phyloP scores from a whole-genome alignment of 2,888 invertebrate genomes.

The Eupithecia abbreviata region DNA sequence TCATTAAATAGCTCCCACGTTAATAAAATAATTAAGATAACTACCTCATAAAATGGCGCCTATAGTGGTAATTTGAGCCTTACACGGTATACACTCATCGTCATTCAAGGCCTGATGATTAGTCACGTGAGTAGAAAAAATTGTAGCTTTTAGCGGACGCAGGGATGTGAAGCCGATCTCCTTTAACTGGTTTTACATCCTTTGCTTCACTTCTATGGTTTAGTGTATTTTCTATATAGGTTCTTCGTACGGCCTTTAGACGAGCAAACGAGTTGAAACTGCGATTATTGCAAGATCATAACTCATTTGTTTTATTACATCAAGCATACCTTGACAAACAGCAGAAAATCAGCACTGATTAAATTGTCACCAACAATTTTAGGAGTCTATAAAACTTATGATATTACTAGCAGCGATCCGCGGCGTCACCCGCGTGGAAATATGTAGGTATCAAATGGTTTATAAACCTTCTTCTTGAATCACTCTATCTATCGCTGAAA shows the following conservation, averaged over 20 bases:
- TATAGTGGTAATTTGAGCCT: constrained; percentile 16
- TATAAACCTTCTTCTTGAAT: no score
- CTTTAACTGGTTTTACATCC: constrained; percentile 14
- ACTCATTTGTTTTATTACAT: background rate
- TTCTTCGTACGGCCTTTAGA: no score
- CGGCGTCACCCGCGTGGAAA: no score
- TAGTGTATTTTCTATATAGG: background rate
- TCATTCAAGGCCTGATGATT: constrained; percentile 23
- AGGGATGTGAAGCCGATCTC: constrained; percentile 3
- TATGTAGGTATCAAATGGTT: no score
- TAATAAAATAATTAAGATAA: constrained; percentile 21
- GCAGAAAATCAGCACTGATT: background rate
- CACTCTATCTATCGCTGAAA: no score
- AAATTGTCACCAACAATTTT: background rate
- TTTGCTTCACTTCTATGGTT: background rate
- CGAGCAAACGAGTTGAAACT: no score
- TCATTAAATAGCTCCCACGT: constrained; percentile 22
- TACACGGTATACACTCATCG: constrained; percentile 11
- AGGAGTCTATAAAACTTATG: background rate
- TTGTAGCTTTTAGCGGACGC: constrained; percentile 12
- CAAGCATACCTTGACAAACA: background rate
- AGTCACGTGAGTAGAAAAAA: constrained; percentile 20
- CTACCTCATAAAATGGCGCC: constrained; percentile 23
- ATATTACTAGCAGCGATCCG: no score
- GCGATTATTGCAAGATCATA: background rate